phyloP scores from a whole-genome alignment of 2,113 vertebrate genomes.

The Nesogale talazaci region DNA sequence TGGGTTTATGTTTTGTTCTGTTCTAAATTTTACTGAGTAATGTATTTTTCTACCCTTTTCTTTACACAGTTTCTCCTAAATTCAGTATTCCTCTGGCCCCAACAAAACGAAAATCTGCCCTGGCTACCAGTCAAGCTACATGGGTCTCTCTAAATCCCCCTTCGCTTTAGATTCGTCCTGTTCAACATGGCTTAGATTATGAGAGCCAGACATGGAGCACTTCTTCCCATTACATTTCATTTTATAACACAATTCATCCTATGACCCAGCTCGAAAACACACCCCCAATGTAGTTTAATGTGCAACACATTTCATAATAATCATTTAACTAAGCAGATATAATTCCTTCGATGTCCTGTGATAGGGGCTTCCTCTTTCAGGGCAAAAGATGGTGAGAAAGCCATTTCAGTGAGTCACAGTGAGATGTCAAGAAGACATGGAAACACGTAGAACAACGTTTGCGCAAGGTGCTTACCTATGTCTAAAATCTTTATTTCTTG shows the following conservation, averaged over 20 bases:
- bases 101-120: neutral
- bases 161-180: neutral
- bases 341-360: conserved; percentile 14
- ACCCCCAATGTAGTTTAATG: neutral
- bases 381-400: conserved; percentile 58
- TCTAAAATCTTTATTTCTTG: conserved; percentile 99
- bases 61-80: neutral
- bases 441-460: conserved; percentile 83
- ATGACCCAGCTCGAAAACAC: conserved; percentile 21
- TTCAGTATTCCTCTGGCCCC: neutral
- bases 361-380: conserved; percentile 54
- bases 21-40: neutral
- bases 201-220: neutral
- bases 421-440: conserved; percentile 74
- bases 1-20: neutral
- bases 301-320: neutral
- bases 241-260: conserved; percentile 20
- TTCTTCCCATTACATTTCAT: neutral
- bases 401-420: conserved; percentile 27
- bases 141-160: neutral
- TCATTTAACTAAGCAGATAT: neutral
- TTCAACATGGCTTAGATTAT: neutral
- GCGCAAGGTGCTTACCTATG: conserved; percentile 95
- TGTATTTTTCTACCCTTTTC: conserved; percentile 32
- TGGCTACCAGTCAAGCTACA: neutral